These are phyloP conservation scores for Drosophila pseudotalamancana DNA, from an alignment of 2,888 invertebrate species.

Conservation along the genomic window DNA sequence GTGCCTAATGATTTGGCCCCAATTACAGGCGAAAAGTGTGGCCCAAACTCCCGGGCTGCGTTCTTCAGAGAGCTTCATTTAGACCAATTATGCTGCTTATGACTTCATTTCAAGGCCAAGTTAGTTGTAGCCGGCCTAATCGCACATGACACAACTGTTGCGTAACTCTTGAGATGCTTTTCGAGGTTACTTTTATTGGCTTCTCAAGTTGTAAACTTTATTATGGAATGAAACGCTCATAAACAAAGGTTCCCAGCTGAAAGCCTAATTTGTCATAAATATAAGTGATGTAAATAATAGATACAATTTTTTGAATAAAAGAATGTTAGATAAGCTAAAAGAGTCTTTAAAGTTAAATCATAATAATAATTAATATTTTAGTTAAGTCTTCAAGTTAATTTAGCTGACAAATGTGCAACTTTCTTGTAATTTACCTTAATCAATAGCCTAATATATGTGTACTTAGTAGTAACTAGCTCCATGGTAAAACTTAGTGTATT, in stretches of 20 bases:
- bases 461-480: too few relatives aligned
- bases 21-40: conserved; percentile 10
- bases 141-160: conserved; percentile 19
- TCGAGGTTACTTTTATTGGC: conserved; percentile 2
- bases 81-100: conserved; percentile 19
- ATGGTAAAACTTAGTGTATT: too few relatives aligned
- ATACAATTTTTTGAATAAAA: too few relatives aligned
- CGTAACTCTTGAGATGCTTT: conserved; percentile 4
- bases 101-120: conserved; percentile 27
- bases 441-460: too few relatives aligned
- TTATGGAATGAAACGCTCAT: too few relatives aligned
- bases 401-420: neutral
- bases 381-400: neutral
- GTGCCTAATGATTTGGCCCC: conserved; percentile 27
- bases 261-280: neutral
- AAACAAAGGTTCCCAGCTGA: neutral
- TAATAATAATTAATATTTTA: too few relatives aligned
- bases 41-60: neutral
- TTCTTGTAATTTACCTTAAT: neutral
- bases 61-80: conserved; percentile 23
- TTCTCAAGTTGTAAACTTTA: neutral
- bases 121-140: neutral
- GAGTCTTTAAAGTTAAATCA: too few relatives aligned
- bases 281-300: too few relatives aligned
- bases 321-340: too few relatives aligned